Evolutionary conservation across 2,888 invertebrate genomes (phyloP).

Genomic region (Agrochola litura): DNA sequence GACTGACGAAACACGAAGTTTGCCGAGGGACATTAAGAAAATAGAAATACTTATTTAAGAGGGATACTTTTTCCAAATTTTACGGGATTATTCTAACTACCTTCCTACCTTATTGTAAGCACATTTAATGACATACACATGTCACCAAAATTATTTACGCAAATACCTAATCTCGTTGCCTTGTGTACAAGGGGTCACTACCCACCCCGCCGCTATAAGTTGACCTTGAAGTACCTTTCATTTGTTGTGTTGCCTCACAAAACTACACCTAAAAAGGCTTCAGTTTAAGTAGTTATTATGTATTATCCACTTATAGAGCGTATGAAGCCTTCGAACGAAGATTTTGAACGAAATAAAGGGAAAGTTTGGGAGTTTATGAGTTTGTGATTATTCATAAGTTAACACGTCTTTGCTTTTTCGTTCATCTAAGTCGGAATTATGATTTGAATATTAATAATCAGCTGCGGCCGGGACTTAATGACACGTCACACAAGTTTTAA

Average conservation of each 20-base stretch:
- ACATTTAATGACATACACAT: neutral
- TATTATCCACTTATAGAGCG: conserved; percentile 64
- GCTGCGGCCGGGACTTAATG: conserved; percentile 83
- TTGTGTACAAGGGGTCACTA: conserved; percentile 52
- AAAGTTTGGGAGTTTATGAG: conserved; percentile 42
- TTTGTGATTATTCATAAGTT: conserved; percentile 82
- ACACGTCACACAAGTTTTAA: conserved; percentile 89
- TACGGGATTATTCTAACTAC: neutral
- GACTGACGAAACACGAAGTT: too few species aligned
- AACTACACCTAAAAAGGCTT: conserved; percentile 58
- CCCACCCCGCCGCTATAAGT: conserved; percentile 46
- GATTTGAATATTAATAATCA: conserved; percentile 90
- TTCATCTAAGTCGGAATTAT: conserved; percentile 81
- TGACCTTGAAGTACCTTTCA: conserved; percentile 67
- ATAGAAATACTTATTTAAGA: neutral
- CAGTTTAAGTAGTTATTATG: conserved; percentile 66
- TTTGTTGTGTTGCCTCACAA: conserved; percentile 54
- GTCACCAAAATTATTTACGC: neutral
- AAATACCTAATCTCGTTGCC: conserved; percentile 21
- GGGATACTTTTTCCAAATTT: neutral
- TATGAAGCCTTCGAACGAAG: conserved; percentile 58
- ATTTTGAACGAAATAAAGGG: conserved; percentile 29
- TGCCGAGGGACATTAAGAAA: too few species aligned
- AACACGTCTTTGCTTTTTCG: conserved; percentile 86
- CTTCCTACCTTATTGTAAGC: neutral